Conservation (phyloP, 1,140 invertebrate species). For the Anastrepha obliqua region DNA sequence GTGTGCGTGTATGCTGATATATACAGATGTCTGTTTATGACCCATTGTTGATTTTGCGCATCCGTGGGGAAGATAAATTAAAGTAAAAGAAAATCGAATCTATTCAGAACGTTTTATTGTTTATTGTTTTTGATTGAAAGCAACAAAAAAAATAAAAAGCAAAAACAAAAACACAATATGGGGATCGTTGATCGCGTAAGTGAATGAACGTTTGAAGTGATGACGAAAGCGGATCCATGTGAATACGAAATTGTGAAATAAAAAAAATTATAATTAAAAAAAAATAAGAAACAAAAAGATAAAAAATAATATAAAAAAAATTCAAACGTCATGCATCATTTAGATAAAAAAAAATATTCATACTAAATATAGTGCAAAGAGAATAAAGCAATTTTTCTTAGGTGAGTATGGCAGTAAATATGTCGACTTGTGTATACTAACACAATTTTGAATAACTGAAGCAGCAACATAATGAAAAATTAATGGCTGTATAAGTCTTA, state of each 20-base stretch:
- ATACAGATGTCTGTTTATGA: background rate
- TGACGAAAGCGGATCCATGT: background rate
- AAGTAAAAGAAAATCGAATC: too few species aligned
- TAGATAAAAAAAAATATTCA: background rate
- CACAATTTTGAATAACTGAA: too few species aligned
- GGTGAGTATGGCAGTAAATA: too few species aligned
- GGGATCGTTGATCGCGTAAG: background rate
- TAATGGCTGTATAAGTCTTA: too few species aligned
- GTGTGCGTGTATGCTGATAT: background rate
- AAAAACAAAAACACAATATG: background rate
- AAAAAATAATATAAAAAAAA: background rate
- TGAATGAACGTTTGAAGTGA: constrained; percentile 10
- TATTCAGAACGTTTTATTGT: too few species aligned
- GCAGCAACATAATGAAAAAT: too few species aligned
- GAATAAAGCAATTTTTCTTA: background rate
- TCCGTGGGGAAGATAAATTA: background rate
- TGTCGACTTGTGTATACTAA: too few species aligned
- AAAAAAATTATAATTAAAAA: background rate
- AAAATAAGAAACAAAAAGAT: background rate
- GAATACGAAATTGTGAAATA: background rate
- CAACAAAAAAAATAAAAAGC: too few species aligned
- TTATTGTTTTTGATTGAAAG: too few species aligned
- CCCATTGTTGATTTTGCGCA: background rate
- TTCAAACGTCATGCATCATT: too few species aligned
- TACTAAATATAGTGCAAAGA: background rate